Evolutionary conservation across 2,797 vertebrate genomes (phyloP).

Genomic region (Rallus crepitans): DNA sequence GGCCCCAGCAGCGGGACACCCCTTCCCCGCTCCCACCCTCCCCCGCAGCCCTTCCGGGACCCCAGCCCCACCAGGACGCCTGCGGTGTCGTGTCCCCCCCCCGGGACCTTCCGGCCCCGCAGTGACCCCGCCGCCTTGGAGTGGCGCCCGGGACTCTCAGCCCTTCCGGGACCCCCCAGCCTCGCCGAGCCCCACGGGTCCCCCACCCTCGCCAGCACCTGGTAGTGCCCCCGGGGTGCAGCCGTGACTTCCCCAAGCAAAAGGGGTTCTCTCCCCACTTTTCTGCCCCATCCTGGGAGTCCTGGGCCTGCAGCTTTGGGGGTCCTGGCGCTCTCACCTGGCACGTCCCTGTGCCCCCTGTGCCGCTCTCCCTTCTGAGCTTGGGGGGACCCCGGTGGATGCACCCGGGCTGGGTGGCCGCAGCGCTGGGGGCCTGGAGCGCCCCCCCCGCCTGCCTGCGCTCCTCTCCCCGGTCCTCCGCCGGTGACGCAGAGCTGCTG

Average conservation of each 20-base stretch:
- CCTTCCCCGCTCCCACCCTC: background rate
- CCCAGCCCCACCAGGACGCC: background rate
- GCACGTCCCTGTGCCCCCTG: accelerated
- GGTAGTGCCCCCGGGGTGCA: background rate
- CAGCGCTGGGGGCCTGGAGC: background rate
- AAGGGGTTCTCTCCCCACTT: background rate
- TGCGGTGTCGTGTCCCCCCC: background rate
- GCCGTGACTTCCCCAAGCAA: accelerated
- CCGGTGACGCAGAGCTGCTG: constrained; percentile 13
- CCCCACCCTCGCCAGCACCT: background rate
- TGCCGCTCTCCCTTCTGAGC: background rate
- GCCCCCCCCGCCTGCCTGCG: background rate
- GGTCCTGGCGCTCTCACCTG: background rate
- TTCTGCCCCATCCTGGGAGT: background rate
- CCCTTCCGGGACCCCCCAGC: background rate
- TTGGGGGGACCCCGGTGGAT: background rate
- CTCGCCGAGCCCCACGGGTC: background rate
- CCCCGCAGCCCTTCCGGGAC: no score
- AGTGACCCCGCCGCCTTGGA: background rate
- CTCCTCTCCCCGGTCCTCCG: background rate
- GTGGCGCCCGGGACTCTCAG: background rate
- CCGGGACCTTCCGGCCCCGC: background rate
- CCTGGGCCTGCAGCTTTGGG: background rate
- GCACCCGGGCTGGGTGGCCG: accelerated
- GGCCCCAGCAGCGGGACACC: background rate